These are phyloP conservation scores for Rhineura floridana DNA, from an alignment of 2,113 vertebrate species.

Conservation along the genomic window DNA sequence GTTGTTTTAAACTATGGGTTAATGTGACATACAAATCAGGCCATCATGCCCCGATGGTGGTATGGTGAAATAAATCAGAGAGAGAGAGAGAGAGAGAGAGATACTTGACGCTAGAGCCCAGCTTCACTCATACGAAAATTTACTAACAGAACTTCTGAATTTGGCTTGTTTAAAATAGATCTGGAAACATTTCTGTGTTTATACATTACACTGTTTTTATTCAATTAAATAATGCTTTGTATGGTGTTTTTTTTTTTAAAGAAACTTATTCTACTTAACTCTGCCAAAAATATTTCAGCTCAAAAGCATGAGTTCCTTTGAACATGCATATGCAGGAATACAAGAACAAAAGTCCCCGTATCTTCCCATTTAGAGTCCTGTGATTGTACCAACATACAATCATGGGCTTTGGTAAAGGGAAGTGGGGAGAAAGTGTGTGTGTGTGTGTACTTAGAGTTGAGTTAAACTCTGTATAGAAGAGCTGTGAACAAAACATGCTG, in stretches of 20 bases:
- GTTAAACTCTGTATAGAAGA: conserved; percentile 48
- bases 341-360: not conserved
- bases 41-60: no score
- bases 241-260: conserved; percentile 44
- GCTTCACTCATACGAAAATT: not conserved
- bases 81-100: no score
- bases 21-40: no score
- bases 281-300: conserved; percentile 56
- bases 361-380: conserved; percentile 34
- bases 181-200: not conserved
- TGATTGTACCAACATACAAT: conserved; percentile 24
- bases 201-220: not conserved
- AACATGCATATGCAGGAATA: not conserved
- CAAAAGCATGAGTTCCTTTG: conserved; percentile 11
- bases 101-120: no score
- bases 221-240: conserved; percentile 39
- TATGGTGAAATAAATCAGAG: no score
- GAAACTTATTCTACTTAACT: conserved; percentile 8
- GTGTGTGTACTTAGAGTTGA: not conserved
- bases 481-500: conserved; percentile 62
- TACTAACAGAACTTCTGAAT: not conserved
- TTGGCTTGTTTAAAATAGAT: not conserved
- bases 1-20: no score
- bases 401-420: not conserved
- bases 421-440: conserved; percentile 26